Conservation (phyloP, 1,140 invertebrate species). For the Mycetomoellerius zeteki region DNA sequence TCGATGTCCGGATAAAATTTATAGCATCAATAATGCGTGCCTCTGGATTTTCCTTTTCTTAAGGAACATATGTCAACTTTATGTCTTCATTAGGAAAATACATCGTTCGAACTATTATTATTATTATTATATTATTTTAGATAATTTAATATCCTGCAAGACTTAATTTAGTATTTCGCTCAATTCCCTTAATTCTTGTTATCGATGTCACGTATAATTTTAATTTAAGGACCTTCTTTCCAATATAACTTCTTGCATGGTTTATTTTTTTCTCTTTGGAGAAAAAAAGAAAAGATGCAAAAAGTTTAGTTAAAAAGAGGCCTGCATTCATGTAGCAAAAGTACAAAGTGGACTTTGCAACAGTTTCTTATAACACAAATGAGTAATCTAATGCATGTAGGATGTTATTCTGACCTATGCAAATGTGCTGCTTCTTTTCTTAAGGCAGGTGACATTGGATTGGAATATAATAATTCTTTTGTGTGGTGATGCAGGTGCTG, state of each 20-base stretch:
- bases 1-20: not conserved
- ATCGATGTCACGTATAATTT: not conserved
- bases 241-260: too few species aligned
- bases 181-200: not conserved
- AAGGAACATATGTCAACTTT: constrained; percentile 68
- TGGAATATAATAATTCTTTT: constrained; percentile 27
- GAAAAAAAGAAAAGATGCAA: too few species aligned
- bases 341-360: not conserved
- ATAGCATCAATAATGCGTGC: not conserved
- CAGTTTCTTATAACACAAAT: not conserved
- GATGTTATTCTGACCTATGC: constrained; percentile 28
- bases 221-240: not conserved
- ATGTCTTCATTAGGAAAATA: not conserved
- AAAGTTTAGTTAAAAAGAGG: too few species aligned
- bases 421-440: not conserved
- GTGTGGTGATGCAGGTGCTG: constrained; percentile 90
- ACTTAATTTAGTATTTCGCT: not conserved
- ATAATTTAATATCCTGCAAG: not conserved
- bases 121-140: not conserved
- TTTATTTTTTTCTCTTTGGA: too few species aligned
- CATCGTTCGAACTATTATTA: not conserved
- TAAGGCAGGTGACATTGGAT: not conserved
- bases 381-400: constrained; percentile 31
- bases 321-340: not conserved
- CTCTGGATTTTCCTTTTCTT: not conserved